These are phyloP conservation scores for Machimus atricapillus DNA, from an alignment of 2,888 invertebrate species.

Conservation along the genomic window DNA sequence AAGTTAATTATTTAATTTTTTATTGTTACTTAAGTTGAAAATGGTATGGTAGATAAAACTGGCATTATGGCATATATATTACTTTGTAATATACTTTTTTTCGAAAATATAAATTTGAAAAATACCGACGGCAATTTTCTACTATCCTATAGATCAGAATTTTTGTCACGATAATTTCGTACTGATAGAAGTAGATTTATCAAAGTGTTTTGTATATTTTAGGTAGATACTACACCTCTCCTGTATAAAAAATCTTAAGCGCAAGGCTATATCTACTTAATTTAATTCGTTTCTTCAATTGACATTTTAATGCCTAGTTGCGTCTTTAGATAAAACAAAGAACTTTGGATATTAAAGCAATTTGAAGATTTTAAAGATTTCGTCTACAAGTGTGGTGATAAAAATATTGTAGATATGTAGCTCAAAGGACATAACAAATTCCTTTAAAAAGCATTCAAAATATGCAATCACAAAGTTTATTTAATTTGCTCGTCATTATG, in stretches of 20 bases:
- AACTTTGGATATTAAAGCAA: no score
- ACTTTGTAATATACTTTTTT: neutral
- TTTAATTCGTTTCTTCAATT: neutral
- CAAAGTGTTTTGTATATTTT: neutral
- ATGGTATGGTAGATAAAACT: neutral
- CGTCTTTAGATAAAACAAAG: no score
- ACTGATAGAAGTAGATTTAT: neutral
- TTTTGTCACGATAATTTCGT: neutral
- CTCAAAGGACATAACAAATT: no score
- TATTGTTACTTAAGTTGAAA: neutral
- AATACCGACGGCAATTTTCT: neutral
- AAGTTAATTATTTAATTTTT: constrained; percentile 56
- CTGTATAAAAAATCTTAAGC: no score
- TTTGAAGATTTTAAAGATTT: neutral
- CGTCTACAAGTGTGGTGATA: neutral
- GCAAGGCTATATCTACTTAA: neutral
- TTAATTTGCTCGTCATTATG: no score
- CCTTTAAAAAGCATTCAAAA: no score
- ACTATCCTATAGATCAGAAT: neutral
- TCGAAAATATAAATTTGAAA: neutral
- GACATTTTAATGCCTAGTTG: neutral
- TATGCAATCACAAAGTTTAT: no score
- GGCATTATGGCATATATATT: neutral
- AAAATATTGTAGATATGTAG: no score
- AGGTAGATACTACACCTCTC: no score